Evolutionary conservation across 2,888 invertebrate genomes (phyloP), one percentile per base, ranked within the genome.

Genomic region (Alentia gelatinosa): DNA sequence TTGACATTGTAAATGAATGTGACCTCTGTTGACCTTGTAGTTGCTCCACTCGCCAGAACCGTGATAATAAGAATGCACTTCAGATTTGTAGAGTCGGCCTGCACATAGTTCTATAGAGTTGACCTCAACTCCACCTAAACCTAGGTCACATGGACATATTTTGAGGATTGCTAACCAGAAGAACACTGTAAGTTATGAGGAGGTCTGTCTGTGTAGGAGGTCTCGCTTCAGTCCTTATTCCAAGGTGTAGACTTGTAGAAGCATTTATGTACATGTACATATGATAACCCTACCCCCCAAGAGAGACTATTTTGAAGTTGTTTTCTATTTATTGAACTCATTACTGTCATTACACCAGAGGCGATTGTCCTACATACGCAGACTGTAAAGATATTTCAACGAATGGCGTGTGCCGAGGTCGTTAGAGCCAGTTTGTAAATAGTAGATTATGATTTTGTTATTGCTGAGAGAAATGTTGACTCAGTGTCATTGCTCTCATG

Each of bases 251-350:
- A 33, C 42, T 30, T 19, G 19, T 86, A 86, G 42, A 42, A 33
- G 47, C 86, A 86, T 42, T 42, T 86, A 47, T 86, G 86, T 83
- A 83, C 83, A 35, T 83, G 40, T 86, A 86, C 35, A 86, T 47
- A 47, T 42, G 26, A 42, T 86, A 47, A 47, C 86, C 33, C 42
- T 30, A 68, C 83, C 83, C 40, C 83, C 33, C 30, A 26, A 42
- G 26, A 86, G 86, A 86, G 86, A 86, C 19, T 86, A 86, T 86
- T 86, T 86, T 86, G 86, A 86, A 86, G 47, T 86, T 86, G 42
- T 86, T 86, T 50, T 86, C 86, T 86, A 86, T 86, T 86, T 86
- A 86, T 86, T 86, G 86, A 86, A 42, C 33, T 86, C 83, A 23
- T 83, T 37, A 40, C 39, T 83, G 39, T 40, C 50, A 50, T 86